Evolutionary conservation across 2,888 invertebrate genomes (phyloP).

Genomic region (Macropis europaea): DNA sequence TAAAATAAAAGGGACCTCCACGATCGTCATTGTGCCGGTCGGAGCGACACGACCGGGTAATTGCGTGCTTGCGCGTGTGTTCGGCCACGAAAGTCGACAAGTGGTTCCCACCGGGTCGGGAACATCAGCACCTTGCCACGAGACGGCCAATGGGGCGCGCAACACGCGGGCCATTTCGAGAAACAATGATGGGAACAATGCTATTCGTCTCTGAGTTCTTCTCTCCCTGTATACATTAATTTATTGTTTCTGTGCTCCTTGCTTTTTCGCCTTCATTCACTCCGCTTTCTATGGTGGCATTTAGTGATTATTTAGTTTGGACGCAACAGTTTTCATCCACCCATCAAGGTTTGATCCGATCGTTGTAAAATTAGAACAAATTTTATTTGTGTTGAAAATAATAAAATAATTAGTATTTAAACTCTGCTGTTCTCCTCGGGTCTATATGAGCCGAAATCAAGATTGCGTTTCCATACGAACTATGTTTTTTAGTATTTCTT

Average conservation of each 20-base stretch:
- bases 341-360: too few relatives aligned
- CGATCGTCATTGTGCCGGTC: slow-evolving; percentile 12
- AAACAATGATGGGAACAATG: slow-evolving; percentile 52
- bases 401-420: too few relatives aligned
- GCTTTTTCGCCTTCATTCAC: slow-evolving; percentile 4
- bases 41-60: slow-evolving; percentile 13
- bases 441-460: too few relatives aligned
- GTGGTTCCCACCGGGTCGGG: slow-evolving; percentile 77
- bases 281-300: too few relatives aligned
- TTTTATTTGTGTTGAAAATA: too few relatives aligned
- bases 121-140: slow-evolving; percentile 57
- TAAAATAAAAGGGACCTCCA: slow-evolving; percentile 66
- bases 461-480: too few relatives aligned
- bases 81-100: slow-evolving; percentile 70
- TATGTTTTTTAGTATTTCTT: too few relatives aligned
- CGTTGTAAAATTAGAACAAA: too few relatives aligned
- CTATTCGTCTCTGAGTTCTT: slow-evolving; percentile 15
- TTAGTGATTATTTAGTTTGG: too few relatives aligned
- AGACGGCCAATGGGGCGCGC: slow-evolving; percentile 38
- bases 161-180: slow-evolving; percentile 55
- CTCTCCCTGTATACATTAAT: background rate
- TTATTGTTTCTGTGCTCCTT: background rate
- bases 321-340: too few relatives aligned
- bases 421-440: too few relatives aligned
- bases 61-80: slow-evolving; percentile 15